A percentile compares a stretch with the other conserved stretches of the same genome.
phyloP scores from a whole-genome alignment of 1,140 invertebrate genomes.

The Teleopsis dalmanni region DNA sequence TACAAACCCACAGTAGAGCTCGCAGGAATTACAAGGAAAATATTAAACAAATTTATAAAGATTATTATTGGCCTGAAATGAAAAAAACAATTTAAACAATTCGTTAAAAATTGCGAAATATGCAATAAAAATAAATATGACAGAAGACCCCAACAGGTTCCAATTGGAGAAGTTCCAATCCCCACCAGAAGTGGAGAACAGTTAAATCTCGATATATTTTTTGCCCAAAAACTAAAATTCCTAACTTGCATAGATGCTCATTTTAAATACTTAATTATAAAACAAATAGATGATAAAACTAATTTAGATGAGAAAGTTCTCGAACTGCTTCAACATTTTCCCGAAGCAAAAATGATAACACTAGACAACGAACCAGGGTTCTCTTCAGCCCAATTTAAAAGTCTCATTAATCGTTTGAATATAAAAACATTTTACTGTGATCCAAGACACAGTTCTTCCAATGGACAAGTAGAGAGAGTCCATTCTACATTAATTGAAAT shows the following conservation, averaged over 20 bases:
- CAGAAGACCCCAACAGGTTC: neutral
- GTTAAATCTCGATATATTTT: slow-evolving; percentile 8
- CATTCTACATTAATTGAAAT: neutral
- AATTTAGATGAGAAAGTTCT: neutral
- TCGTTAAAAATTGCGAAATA: neutral
- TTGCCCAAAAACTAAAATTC: slow-evolving; percentile 6
- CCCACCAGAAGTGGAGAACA: slow-evolving; percentile 1
- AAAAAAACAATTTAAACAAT: neutral
- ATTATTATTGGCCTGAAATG: neutral
- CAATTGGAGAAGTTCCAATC: neutral
- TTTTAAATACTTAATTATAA: slow-evolving; percentile 2
- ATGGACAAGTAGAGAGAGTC: neutral
- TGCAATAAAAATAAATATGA: neutral
- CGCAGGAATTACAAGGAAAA: neutral
- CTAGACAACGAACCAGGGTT: neutral
- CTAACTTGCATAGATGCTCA: slow-evolving; percentile 9
- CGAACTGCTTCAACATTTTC: neutral
- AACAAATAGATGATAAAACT: neutral
- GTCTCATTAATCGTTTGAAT: neutral
- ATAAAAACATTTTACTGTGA: too few relatives aligned
- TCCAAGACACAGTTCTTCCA: neutral
- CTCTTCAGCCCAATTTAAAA: neutral
- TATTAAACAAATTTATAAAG: neutral
- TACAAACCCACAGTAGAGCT: neutral
- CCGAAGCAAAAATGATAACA: neutral